Evolutionary conservation across 2,797 vertebrate genomes (phyloP), one percentile per base, ranked within the genome.

Genomic region (Acrossocheilus fasciatus): DNA sequence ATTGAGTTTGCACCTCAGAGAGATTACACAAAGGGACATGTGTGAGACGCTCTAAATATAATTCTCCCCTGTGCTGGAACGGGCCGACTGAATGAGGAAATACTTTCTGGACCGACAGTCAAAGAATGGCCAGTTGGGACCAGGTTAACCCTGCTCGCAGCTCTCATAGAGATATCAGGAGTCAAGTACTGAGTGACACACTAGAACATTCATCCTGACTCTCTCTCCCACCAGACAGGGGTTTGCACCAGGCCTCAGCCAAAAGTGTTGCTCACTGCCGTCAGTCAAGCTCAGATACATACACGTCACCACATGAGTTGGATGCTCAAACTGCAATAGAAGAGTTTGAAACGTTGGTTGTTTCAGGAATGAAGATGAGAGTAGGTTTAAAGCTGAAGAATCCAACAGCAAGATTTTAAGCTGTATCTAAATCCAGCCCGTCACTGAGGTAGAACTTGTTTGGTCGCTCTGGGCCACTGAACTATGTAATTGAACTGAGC

Each of bases 171-270:
- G 85, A 83, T 62, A 85, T 86, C 87, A 88, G 34, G 52, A 89
- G 75, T 34, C 62, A 69, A 74, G 72, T 30, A 39, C 62, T 91
- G 89, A 90, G 66, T 89, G 91, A 86, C 91, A 91, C 30, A 47
- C 76, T 50, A 81, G 91, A 73, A 91, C 88, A 91, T 90, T 85
- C 50, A 39, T 74, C 73, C 43, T 86, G 91, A 91, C 87, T 81
- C 73, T 26, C 26, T 88, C 41, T 87, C 87, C 87, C 87, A 86
- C 54, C n/a, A 77, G 89, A 82, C 84, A 82, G 47, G 57, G n/a
- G 17, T n/a, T 62, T 62, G 50, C 50, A 81, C 84, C 68, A 77
- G 30, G 59, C 57, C 76, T 79, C 73, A 62, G 83, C 59, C 80
- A 57, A 87, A 70, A 87, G 34, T 64, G 10, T 57, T 45, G 75